Conservation (phyloP, 2,888 invertebrate genomes). For the Cantharis rufa region DNA sequence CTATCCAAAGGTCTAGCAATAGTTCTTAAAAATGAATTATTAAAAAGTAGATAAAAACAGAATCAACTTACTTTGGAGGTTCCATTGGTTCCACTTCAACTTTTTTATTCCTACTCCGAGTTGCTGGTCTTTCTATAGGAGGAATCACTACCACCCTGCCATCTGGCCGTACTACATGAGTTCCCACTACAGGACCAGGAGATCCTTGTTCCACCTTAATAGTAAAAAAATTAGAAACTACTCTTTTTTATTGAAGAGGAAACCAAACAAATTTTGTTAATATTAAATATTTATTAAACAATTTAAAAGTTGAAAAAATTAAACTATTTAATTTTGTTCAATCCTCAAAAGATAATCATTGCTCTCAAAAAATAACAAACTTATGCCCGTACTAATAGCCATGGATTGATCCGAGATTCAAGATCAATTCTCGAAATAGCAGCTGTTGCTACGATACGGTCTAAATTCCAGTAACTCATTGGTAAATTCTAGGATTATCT, state of each 20-base stretch:
- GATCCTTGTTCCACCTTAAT: not conserved
- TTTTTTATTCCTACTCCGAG: slow-evolving; percentile 68
- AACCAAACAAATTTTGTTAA: not conserved
- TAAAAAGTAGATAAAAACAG: not conserved
- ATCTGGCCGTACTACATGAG: slow-evolving; percentile 74
- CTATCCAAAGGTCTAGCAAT: slow-evolving; percentile 50
- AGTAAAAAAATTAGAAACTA: not conserved
- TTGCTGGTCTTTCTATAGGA: slow-evolving; percentile 82
- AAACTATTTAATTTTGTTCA: not conserved
- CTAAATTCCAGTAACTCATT: too few species aligned
- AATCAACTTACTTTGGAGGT: slow-evolving; percentile 39
- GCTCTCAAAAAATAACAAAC: too few species aligned
- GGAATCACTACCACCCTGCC: slow-evolving; percentile 78
- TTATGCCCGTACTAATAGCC: too few species aligned
- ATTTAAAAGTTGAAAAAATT: not conserved
- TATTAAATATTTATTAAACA: not conserved
- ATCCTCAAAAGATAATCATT: not conserved
- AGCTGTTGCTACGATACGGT: too few species aligned
- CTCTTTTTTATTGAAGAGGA: not conserved
- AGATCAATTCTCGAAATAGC: too few species aligned
- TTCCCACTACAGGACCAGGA: slow-evolving; percentile 44
- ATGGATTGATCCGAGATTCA: too few species aligned
- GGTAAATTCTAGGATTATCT: too few species aligned
- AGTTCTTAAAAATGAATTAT: slow-evolving; percentile 29
- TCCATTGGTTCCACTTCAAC: slow-evolving; percentile 19